Percentiles rank a stretch among this genome's conserved stretches.
These are phyloP conservation scores for Pseudorhiza aurosa DNA, from an alignment of 30 jellyfish, hydroid and myxozoan species.

Conservation along the genomic window DNA sequence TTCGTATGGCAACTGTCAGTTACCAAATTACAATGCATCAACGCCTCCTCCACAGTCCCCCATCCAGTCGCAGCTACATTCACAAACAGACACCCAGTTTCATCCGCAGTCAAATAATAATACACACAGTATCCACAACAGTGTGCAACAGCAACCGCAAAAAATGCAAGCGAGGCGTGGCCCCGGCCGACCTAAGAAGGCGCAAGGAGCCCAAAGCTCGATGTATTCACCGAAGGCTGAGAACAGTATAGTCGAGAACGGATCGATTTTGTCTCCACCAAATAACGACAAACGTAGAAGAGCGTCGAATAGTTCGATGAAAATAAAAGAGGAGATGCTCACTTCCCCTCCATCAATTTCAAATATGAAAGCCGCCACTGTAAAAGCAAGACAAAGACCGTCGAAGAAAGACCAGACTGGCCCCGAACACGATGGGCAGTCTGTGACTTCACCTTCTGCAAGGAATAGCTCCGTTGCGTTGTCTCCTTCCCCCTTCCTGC, in stretches of 20 bases:
- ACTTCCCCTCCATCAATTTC: conserved; percentile 64
- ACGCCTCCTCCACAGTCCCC: conserved; percentile 61
- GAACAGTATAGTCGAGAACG: conserved; percentile 26
- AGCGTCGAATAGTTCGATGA: conserved; percentile 17
- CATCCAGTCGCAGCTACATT: conserved; percentile 33
- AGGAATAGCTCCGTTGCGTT: conserved; percentile 24
- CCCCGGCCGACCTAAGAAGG: conserved; percentile 82
- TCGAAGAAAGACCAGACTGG: conserved; percentile 50
- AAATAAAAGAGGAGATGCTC: conserved; percentile 34
- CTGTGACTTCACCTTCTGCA: conserved; percentile 57
- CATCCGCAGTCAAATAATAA: conserved; percentile 12
- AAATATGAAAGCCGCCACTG: conserved; percentile 47
- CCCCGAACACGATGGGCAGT: conserved; percentile 28
- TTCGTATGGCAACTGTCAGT: conserved; percentile 2
- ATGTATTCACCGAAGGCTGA: conserved; percentile 38
- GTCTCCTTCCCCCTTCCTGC: conserved; percentile 60
- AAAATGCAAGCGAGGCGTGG: conserved; percentile 53
- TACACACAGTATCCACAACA: too few relatives aligned
- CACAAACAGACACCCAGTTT: conserved; percentile 27
- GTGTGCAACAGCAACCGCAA: conserved; percentile 2
- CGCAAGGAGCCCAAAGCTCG: conserved; percentile 15
- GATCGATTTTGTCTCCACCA: conserved; percentile 61
- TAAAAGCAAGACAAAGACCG: conserved; percentile 48
- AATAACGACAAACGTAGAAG: conserved; percentile 42
- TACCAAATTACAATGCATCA: background rate